Percentiles rank a stretch among this genome's conserved stretches.
phyloP scores from a whole-genome alignment of 2,888 invertebrate species.

The Acanthococcus lagerstroemiae region DNA sequence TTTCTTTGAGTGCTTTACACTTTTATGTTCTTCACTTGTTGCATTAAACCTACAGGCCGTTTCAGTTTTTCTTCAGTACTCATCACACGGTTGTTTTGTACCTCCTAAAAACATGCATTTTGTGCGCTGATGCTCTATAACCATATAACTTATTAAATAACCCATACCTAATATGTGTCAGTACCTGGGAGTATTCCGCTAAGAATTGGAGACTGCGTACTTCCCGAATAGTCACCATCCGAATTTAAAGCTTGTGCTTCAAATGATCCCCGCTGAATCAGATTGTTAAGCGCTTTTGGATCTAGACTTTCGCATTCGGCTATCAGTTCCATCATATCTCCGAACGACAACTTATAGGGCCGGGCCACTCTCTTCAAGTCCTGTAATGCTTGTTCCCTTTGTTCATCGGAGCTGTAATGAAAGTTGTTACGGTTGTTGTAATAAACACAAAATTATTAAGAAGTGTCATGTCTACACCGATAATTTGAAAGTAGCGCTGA shows the following conservation, averaged over 20 bases:
- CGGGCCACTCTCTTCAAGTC: conserved; percentile 33
- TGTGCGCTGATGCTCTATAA: too few relatives aligned
- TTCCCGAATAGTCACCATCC: background rate
- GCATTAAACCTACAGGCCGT: too few relatives aligned
- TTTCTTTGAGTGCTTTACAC: too few relatives aligned
- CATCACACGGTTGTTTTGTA: too few relatives aligned
- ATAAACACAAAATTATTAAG: background rate
- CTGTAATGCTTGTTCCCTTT: conserved; percentile 32
- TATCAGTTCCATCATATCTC: conserved; percentile 70
- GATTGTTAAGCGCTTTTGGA: conserved; percentile 5
- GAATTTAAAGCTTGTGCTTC: background rate
- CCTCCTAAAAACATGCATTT: too few relatives aligned
- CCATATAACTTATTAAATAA: too few relatives aligned
- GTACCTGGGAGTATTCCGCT: conserved; percentile 79
- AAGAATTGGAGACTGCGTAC: conserved; percentile 47
- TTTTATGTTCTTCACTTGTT: too few relatives aligned
- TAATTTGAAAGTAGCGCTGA: background rate
- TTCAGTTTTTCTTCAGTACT: too few relatives aligned
- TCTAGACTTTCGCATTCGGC: conserved; percentile 64
- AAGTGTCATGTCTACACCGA: background rate
- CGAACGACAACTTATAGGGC: conserved; percentile 41
- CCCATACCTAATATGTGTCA: too few relatives aligned
- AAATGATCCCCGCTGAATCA: too few relatives aligned
- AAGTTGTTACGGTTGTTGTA: background rate
- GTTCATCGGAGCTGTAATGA: conserved; percentile 33